Evolutionary conservation across 2,113 vertebrate genomes (phyloP), one percentile per base, ranked within the genome.

Genomic region (Grus americana): DNA sequence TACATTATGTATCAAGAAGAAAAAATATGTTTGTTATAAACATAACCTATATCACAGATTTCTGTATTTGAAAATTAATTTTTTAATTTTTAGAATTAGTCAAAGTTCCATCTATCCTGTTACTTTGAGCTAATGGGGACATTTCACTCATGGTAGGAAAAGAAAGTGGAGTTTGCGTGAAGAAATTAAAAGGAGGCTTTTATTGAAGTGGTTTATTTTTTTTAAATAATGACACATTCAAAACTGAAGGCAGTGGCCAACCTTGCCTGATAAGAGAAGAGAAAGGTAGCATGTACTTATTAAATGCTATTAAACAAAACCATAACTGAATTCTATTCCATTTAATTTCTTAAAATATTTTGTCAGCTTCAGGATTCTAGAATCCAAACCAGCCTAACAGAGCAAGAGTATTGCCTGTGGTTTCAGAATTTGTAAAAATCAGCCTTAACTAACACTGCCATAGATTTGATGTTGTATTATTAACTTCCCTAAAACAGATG

Each of bases 331-430:
- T 81, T 74, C 19, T 62, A 34, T 58, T 88, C 12, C 17, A 49
- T 86, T 76, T 57, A 29, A 84, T 86, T 85, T 86, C 44, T 88
- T 82, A 55, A 86, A 93, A 75, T 87, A 85, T 78, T 93, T 78
- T 84, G 12, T 73, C 24, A 59, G 8, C 66, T 63, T 76, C 47
- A 68, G 22, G 38, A 42, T 78, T 86, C 29, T 70, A 47, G 61
- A 91, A 83, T 78, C 19, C 34, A 71, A 32, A 38, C 23, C 59
- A 57, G 6, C 34, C 6, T 59, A 42, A 18, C 29, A 61, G 55
- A 42, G 65, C 30, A 81, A 75, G 52, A 87, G 17, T 80, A 52
- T 76, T 27, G 29, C 21, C 9, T 88, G 15, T 70, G 29, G 16
- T 87, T 93, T 93, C 34, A 75, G 46, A 62, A 73, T 92, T 74